These are phyloP conservation scores for Allobates femoralis DNA, from an alignment of 2,797 vertebrate genomes.

Conservation along the genomic window DNA sequence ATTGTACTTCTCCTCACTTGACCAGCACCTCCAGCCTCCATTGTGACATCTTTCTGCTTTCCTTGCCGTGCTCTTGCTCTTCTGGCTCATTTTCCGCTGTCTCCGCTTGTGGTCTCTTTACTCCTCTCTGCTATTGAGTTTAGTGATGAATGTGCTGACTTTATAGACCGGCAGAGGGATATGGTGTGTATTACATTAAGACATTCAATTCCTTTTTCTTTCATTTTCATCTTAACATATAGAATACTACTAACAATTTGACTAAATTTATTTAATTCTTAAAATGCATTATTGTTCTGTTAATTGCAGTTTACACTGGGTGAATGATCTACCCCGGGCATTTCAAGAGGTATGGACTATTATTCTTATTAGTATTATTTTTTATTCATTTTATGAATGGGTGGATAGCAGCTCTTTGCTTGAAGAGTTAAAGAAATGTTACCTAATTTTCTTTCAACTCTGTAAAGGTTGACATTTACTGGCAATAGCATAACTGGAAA, in stretches of 20 bases:
- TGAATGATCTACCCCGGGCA: constrained; percentile 92
- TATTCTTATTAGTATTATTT: neutral
- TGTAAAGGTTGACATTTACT: too few species aligned
- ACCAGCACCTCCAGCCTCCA: neutral
- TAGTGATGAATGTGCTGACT: neutral
- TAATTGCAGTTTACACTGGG: constrained; percentile 90
- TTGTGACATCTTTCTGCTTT: neutral
- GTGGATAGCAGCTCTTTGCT: neutral
- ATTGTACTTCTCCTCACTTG: neutral
- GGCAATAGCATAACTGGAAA: too few species aligned
- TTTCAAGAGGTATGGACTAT: constrained; percentile 85
- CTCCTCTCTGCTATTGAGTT: neutral
- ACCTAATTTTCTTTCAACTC: neutral
- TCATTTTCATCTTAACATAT: neutral
- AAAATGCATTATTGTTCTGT: neutral
- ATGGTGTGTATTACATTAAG: neutral
- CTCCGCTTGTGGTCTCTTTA: neutral
- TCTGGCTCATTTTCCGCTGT: neutral
- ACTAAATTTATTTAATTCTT: neutral
- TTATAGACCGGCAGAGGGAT: neutral
- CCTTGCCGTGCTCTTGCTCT: neutral
- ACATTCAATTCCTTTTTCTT: neutral
- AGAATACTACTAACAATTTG: neutral
- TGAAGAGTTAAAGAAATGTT: neutral
- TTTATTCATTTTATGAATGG: neutral